A percentile compares a stretch with the other conserved stretches of the same genome.
Conservation (phyloP, 2,888 invertebrate genomes). For the Drosophila diplacantha region DNA sequence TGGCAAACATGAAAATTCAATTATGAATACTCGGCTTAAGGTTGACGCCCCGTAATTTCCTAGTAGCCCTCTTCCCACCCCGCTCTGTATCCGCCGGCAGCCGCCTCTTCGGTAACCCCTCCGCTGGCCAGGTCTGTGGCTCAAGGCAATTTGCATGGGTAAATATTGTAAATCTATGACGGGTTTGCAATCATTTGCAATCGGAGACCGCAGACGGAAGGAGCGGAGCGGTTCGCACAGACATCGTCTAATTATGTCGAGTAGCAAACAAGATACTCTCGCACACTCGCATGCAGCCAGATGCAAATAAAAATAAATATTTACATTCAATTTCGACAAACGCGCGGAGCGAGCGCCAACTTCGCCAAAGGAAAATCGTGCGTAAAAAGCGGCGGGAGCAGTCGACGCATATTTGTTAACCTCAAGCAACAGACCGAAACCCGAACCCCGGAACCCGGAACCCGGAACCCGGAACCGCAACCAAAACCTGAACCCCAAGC, state of each 20-base stretch:
- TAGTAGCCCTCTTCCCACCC: background rate
- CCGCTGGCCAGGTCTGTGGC: conserved; percentile 62
- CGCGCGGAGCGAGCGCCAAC: conserved; percentile 45
- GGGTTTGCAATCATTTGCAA: conserved; percentile 60
- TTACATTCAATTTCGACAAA: conserved; percentile 71
- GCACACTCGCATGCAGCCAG: conserved; percentile 17
- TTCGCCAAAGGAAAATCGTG: conserved; percentile 68
- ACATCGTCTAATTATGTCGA: conserved; percentile 67
- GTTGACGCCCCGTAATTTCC: conserved; percentile 60
- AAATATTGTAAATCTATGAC: conserved; percentile 66
- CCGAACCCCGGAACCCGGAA: conserved; percentile 25
- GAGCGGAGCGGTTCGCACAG: conserved; percentile 40
- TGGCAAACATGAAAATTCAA: conserved; percentile 71
- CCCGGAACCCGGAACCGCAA: conserved; percentile 22
- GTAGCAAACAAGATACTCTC: conserved; percentile 61
- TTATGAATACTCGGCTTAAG: conserved; percentile 63
- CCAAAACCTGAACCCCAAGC: conserved; percentile 24
- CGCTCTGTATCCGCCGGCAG: background rate
- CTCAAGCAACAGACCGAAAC: conserved; percentile 63
- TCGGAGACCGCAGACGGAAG: conserved; percentile 36
- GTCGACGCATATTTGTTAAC: conserved; percentile 66
- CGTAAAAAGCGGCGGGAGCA: conserved; percentile 61
- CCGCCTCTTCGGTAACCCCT: background rate
- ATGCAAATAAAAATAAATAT: conserved; percentile 72
- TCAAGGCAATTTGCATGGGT: conserved; percentile 65